A percentile compares a stretch with the other conserved stretches of the same genome.
These are phyloP conservation scores for Dastarcus helophoroides DNA, from an alignment of 2,888 invertebrate genomes.

Conservation along the genomic window DNA sequence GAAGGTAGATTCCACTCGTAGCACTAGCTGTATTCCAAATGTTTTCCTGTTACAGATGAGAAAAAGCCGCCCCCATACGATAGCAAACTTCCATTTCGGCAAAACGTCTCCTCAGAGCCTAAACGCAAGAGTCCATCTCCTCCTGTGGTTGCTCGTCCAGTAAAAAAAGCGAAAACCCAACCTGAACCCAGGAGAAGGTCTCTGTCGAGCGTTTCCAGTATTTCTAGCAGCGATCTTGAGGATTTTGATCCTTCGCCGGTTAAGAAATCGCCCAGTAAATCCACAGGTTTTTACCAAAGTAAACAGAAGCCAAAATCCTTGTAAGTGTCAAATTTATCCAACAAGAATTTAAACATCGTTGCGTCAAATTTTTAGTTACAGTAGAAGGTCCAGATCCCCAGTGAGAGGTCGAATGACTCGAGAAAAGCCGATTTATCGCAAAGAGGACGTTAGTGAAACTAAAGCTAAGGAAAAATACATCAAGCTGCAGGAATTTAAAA, in stretches of 20 bases:
- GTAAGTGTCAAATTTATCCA: no score
- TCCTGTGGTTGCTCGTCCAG: slow-evolving; percentile 42
- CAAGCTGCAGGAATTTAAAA: slow-evolving; percentile 43
- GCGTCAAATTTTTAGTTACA: no score
- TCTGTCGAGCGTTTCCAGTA: slow-evolving; percentile 42
- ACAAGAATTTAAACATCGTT: no score
- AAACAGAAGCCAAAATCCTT: no score
- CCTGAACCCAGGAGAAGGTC: slow-evolving; percentile 25
- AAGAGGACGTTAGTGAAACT: not conserved
- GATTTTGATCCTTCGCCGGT: slow-evolving; percentile 25
- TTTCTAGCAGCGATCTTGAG: slow-evolving; percentile 37
- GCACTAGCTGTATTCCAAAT: slow-evolving; percentile 5
- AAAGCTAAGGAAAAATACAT: slow-evolving; percentile 23
- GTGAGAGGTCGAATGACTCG: no score
- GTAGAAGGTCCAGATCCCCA: no score
- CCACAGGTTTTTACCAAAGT: no score
- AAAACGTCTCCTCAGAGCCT: slow-evolving; percentile 12
- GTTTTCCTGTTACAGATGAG: slow-evolving; percentile 4
- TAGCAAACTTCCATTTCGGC: slow-evolving; percentile 3
- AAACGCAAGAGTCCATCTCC: slow-evolving; percentile 43
- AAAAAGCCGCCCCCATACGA: slow-evolving; percentile 3
- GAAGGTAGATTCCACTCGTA: slow-evolving; percentile 19
- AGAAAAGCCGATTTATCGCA: slow-evolving; percentile 4
- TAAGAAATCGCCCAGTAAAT: no score
- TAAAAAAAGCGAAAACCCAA: slow-evolving; percentile 19